Percentiles rank a stretch among this genome's conserved stretches.
Evolutionary conservation across 1,140 invertebrate species (phyloP).

Genomic region (Meloidogyne floridensis): DNA sequence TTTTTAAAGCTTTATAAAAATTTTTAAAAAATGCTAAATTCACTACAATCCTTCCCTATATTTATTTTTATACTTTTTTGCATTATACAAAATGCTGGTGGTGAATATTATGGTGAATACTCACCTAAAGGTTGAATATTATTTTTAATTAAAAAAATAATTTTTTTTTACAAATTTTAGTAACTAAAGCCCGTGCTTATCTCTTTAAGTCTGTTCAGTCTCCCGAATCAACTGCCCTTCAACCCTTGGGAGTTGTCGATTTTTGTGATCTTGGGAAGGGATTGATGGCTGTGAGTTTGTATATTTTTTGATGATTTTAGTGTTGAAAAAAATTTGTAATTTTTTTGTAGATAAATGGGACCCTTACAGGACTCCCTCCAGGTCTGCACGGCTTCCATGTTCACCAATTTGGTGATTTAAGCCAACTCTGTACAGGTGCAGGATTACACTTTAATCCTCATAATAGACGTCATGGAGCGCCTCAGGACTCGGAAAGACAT

Average conservation of each 20-base stretch:
- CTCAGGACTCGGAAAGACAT: slow-evolving; percentile 48
- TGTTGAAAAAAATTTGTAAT: too few species aligned
- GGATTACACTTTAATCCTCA: slow-evolving; percentile 79
- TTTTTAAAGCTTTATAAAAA: not conserved
- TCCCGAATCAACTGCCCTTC: slow-evolving; percentile 5
- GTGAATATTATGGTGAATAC: too few species aligned
- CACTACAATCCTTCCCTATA: not conserved
- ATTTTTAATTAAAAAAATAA: not conserved
- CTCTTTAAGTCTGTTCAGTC: slow-evolving; percentile 21
- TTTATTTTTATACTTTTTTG: not conserved
- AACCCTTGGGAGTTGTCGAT: slow-evolving; percentile 13
- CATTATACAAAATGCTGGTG: not conserved
- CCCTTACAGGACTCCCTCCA: slow-evolving; percentile 31
- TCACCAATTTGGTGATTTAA: slow-evolving; percentile 50
- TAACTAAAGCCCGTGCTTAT: slow-evolving; percentile 18
- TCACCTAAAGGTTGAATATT: not conserved
- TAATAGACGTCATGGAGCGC: slow-evolving; percentile 54
- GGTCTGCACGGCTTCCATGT: slow-evolving; percentile 53
- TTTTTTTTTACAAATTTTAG: slow-evolving; percentile 4
- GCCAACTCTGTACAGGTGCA: slow-evolving; percentile 72
- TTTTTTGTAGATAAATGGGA: slow-evolving; percentile 43
- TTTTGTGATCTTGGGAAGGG: slow-evolving; percentile 8
- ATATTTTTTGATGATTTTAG: too few species aligned
- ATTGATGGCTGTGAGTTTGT: not conserved
- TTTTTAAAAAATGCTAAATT: not conserved